phyloP scores from a whole-genome alignment of 2,888 invertebrate species.

The Thymelicus sylvestris region DNA sequence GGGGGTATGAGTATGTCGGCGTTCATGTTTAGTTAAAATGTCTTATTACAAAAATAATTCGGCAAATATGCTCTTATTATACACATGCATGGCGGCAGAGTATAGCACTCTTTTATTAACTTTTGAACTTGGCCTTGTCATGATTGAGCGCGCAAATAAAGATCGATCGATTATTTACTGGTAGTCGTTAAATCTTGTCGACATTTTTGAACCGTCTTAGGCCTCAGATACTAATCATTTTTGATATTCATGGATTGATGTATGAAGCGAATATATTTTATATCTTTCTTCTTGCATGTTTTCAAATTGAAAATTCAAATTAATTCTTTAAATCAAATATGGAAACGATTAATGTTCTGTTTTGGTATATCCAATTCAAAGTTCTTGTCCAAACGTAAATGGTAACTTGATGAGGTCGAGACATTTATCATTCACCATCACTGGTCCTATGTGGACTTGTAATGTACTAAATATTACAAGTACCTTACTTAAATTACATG shows the following conservation, averaged over 20 bases:
- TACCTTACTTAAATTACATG: background rate
- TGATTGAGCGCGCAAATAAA: too few relatives aligned
- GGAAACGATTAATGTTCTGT: background rate
- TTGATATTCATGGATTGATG: too few relatives aligned
- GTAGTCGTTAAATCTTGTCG: too few relatives aligned
- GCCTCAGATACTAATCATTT: too few relatives aligned
- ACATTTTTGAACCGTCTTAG: too few relatives aligned
- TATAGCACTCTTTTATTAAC: too few relatives aligned
- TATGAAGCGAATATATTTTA: background rate
- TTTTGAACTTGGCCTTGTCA: too few relatives aligned
- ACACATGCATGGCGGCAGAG: too few relatives aligned
- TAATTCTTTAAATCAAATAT: background rate
- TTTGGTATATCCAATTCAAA: slow-evolving; percentile 1
- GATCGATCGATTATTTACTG: too few relatives aligned
- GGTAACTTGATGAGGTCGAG: slow-evolving; percentile 24
- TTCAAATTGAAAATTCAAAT: background rate
- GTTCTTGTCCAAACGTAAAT: slow-evolving; percentile 14
- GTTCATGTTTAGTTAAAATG: too few relatives aligned
- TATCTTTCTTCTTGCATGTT: background rate
- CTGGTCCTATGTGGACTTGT: slow-evolving; percentile 18
- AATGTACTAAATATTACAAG: slow-evolving; percentile 26
- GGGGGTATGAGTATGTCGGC: too few relatives aligned
- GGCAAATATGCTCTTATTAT: too few relatives aligned
- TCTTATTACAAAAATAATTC: background rate
- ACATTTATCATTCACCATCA: slow-evolving; percentile 30